Conservation (phyloP, 2,888 invertebrate species). For the Campoletis raptor region DNA sequence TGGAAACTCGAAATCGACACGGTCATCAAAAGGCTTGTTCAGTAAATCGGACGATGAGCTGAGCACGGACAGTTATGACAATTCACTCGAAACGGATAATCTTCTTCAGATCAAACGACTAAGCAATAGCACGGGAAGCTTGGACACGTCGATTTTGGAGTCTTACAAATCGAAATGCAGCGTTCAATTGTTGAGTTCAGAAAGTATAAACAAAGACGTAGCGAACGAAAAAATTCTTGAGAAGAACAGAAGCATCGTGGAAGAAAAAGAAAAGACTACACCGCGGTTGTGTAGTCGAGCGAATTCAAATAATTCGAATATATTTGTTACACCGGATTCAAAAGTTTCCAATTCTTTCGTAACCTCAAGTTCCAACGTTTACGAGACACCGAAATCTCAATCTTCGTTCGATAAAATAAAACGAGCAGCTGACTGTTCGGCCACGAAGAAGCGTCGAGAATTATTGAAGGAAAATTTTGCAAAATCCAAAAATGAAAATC, state of each 20-base stretch:
- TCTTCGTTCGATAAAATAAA: slow-evolving; percentile 15
- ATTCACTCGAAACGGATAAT: slow-evolving; percentile 76
- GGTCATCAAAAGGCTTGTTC: slow-evolving; percentile 76
- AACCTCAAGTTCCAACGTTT: slow-evolving; percentile 33
- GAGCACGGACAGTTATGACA: slow-evolving; percentile 77
- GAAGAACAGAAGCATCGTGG: slow-evolving; percentile 34
- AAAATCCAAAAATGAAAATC: slow-evolving; percentile 6
- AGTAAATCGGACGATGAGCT: slow-evolving; percentile 84
- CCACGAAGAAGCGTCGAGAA: neutral
- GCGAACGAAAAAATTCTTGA: slow-evolving; percentile 32
- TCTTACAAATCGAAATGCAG: slow-evolving; percentile 74
- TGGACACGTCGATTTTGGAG: slow-evolving; percentile 74
- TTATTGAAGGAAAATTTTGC: slow-evolving; percentile 27
- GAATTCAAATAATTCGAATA: slow-evolving; percentile 39
- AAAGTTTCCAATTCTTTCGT: slow-evolving; percentile 32
- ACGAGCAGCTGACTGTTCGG: neutral
- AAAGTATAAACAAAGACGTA: slow-evolving; percentile 72
- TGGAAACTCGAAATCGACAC: slow-evolving; percentile 74
- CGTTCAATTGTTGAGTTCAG: slow-evolving; percentile 73
- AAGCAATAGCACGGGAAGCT: slow-evolving; percentile 82
- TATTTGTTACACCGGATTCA: slow-evolving; percentile 41
- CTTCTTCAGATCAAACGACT: slow-evolving; percentile 79
- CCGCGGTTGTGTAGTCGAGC: slow-evolving; percentile 50
- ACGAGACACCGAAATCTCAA: slow-evolving; percentile 21
- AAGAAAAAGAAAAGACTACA: slow-evolving; percentile 5